These are phyloP conservation scores for Rhinoraja longicauda DNA, from an alignment of 2,797 vertebrate genomes.

Conservation along the genomic window DNA sequence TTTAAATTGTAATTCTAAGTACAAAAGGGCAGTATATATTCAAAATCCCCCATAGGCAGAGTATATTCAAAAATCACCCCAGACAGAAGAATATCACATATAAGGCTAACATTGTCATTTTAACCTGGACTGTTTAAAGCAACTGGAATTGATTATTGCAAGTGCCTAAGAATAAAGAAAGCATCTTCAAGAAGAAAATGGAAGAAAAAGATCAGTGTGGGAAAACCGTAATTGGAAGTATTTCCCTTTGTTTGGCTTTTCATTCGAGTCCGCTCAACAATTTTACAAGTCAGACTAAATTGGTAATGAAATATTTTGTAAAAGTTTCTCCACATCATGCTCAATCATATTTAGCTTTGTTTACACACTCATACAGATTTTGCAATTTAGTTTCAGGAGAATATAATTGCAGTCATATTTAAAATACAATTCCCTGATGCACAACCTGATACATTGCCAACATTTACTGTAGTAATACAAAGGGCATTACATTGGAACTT, in stretches of 20 bases:
- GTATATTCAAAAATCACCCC: slow-evolving; percentile 35
- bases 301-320: slow-evolving; percentile 1
- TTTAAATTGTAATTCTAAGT: slow-evolving; percentile 37
- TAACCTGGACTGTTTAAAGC: slow-evolving; percentile 36
- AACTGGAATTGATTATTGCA: slow-evolving; percentile 37
- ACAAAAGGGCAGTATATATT: slow-evolving; percentile 35
- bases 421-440: not conserved
- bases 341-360: not conserved
- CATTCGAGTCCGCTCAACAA: not conserved
- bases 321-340: not conserved
- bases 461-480: not conserved
- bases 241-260: slow-evolving; percentile 1
- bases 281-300: slow-evolving; percentile 16
- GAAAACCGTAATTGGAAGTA: not conserved
- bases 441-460: not conserved
- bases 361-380: not conserved
- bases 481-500: slow-evolving; percentile 13
- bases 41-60: slow-evolving; percentile 34
- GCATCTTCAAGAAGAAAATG: slow-evolving; percentile 34
- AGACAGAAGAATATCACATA: slow-evolving; percentile 32
- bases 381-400: slow-evolving; percentile 10
- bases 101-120: slow-evolving; percentile 34
- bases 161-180: slow-evolving; percentile 37
- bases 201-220: slow-evolving; percentile 25
- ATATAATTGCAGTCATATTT: slow-evolving; percentile 20